Evolutionary conservation across 2,797 vertebrate species (phyloP), one percentile per base, ranked within the genome.

Genomic region (Sebastes aleutianus): DNA sequence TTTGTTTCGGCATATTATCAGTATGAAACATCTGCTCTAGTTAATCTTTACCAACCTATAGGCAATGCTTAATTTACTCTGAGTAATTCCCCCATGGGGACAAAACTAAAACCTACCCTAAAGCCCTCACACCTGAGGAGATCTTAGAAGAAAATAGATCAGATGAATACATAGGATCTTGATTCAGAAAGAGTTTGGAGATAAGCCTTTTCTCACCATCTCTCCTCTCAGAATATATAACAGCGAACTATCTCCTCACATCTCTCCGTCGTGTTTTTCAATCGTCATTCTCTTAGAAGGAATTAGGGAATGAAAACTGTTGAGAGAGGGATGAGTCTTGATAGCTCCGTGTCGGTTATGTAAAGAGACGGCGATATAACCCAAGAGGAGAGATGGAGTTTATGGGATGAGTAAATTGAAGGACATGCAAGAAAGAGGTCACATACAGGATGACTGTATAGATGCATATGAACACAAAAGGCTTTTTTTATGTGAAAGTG

Each of bases 11-110:
- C 77, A 68, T 79, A 57, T 85, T 92, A 93, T 94, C 92, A 58
- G 62, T 63, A 50, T 74, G 61, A 91, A 92, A 91, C 92, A 94
- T 94, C 89, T 74, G 85, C 57, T 85, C 70, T 77, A 62, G 66
- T 75, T 91, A 85, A 91, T 92, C 88, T 89, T 79, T 32, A 47
- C 59, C 76, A 87, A 91, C 88, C 86, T 89, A 87, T 83, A 73
- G 87, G 91, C 87, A 72, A 71, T 68, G 39, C 22, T 67, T 74
- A 24, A 87, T 89, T 89, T 76, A 82, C 61, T 86, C 50, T 65
- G 77, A 90, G 77, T 89, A 63, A 80, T 74, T 66, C 80, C 79
- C 88, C 82, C 27, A 29, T 22, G 70, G 89, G 71, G 79, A 54
- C 61, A 54, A 72, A 76, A 77, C 62, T 79, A 65, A 61, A 91